Conservation (phyloP, 2,888 invertebrate species). For the Ennomos fuscantarius region DNA sequence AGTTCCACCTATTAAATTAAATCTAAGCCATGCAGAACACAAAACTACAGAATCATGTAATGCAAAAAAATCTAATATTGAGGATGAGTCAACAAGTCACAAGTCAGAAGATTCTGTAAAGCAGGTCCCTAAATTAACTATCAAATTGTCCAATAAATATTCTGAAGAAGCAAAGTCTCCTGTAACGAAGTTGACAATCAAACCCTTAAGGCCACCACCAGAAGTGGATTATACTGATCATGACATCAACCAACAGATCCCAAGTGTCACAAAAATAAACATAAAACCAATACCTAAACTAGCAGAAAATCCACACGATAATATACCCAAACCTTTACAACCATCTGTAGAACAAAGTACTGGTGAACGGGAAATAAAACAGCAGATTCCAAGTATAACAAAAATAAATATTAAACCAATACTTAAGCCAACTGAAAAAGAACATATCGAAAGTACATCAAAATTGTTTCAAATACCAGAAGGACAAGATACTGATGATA, state of each 20-base stretch:
- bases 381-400: slow-evolving; percentile 60
- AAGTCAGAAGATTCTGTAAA: slow-evolving; percentile 52
- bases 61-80: slow-evolving; percentile 44
- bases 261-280: slow-evolving; percentile 64
- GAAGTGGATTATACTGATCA: slow-evolving; percentile 39
- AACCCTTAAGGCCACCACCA: slow-evolving; percentile 60
- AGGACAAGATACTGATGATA: slow-evolving; percentile 24
- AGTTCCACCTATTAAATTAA: slow-evolving; percentile 63
- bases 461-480: not conserved
- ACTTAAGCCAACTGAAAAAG: slow-evolving; percentile 58
- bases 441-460: slow-evolving; percentile 38
- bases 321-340: slow-evolving; percentile 14
- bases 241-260: slow-evolving; percentile 47
- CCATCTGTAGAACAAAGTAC: slow-evolving; percentile 7
- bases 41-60: slow-evolving; percentile 36
- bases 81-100: slow-evolving; percentile 41
- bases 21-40: slow-evolving; percentile 38
- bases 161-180: slow-evolving; percentile 70
- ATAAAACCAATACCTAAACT: slow-evolving; percentile 76
- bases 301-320: slow-evolving; percentile 54
- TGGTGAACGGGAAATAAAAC: slow-evolving; percentile 33
- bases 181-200: slow-evolving; percentile 75
- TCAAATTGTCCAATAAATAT: slow-evolving; percentile 72
- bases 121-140: slow-evolving; percentile 81
- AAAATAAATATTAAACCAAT: slow-evolving; percentile 77